phyloP scores from a whole-genome alignment of 92 coral and sea anemone species.

The Desmophyllum pertusum region DNA sequence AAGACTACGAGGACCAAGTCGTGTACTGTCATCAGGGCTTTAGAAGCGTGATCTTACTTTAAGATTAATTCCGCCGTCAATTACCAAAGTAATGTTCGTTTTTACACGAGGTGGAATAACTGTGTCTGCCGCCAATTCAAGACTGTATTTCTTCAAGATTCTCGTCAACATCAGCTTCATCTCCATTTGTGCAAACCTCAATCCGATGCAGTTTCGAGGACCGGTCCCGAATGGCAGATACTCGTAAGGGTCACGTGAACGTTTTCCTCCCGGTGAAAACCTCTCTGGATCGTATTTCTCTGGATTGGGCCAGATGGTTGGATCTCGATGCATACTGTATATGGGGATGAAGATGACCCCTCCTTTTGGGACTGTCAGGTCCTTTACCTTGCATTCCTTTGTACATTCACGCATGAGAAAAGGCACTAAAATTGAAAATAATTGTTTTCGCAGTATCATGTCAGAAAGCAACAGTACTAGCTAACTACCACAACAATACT shows the following conservation, averaged over 20 bases:
- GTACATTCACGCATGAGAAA: constrained; percentile 41
- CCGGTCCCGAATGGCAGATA: constrained; percentile 66
- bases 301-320: constrained; percentile 57
- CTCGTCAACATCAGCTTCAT: constrained; percentile 67
- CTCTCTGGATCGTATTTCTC: constrained; percentile 67
- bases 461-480: not conserved
- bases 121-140: constrained; percentile 63
- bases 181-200: constrained; percentile 82
- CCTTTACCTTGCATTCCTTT: constrained; percentile 52
- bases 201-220: constrained; percentile 71
- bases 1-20: too few relatives aligned
- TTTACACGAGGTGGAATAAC: constrained; percentile 50
- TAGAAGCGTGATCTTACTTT: constrained; percentile 15
- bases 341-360: constrained; percentile 30
- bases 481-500: too few relatives aligned
- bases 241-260: constrained; percentile 56
- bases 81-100: constrained; percentile 3
- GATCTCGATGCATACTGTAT: constrained; percentile 63
- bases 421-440: constrained; percentile 21
- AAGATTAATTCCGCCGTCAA: constrained; percentile 47
- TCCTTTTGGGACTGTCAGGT: constrained; percentile 43
- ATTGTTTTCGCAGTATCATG: not conserved
- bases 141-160: constrained; percentile 59
- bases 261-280: constrained; percentile 58
- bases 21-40: not conserved